Base-by-base conservation (phyloP, 2,888 invertebrate genomes). In the Melieria picta region DNA sequence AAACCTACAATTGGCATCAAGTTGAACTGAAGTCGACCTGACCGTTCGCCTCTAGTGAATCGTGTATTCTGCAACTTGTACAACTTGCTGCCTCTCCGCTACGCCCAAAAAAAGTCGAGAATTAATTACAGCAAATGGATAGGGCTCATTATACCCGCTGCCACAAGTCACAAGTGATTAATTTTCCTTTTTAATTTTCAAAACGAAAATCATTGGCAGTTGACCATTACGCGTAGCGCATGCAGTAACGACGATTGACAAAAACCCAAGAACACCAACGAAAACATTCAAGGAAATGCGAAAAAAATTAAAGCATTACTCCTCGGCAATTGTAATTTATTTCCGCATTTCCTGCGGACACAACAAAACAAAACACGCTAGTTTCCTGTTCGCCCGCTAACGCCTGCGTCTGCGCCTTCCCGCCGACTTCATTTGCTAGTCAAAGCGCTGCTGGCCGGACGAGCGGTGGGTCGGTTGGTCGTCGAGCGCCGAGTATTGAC, bases 41-140 rank as follows among this genome's bases (percentile, higher is more conserved):
- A 30, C 30, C 30, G 30, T 2, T 30, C 30, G 30, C 30, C 30
- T 30, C 3, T 30, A 30, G 30, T 30, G 30, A 30, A 30, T 30
- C 30, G 30, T 30, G 30, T 30, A 30, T 30, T 30, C 30, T 30
- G 2, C 30, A 30, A 30, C 30, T 30, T 30, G 30, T 30, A 30
- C 30, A 30, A 30, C 30, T 30, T 30, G 30, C 30, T 30, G 30
- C 30, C 30, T 30, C 2, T 30, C 30, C 30, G 30, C 30, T 30
- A 30, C 30, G 30, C 30, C 30, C 30, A 2, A 3, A 50, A 50
- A 63, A 63, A 46, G 42, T 30, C n/a, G 11, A 58, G 52, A 71
- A 61, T 71, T 71, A 71, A 71, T 71, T 65, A 58, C 47, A 55
- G 10, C 56, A 71, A 71, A 52, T 60, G 52, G 52, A 60, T 58